Base-by-base conservation (phyloP, 2,888 invertebrate species). In the Melitaea athalia region DNA sequence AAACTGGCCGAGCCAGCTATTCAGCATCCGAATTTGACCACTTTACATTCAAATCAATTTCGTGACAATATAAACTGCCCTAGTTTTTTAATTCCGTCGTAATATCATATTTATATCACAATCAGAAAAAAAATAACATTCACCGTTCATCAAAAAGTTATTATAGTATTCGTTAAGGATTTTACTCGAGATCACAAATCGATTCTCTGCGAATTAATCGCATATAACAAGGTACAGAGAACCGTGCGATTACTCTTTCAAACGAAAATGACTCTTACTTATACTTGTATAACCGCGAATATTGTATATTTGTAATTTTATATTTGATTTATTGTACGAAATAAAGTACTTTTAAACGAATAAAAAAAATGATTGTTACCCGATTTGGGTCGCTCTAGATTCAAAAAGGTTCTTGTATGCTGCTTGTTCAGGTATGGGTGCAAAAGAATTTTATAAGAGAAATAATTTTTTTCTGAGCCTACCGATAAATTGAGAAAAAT, bases 181-280 rank as follows among this genome's bases (percentile, higher is more conserved):
- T 65, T 70, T 73, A 73, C 47, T 64, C 43, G 64, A 50, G 69
- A 67, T 70, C 65, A 69, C 50, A 72, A 71, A 74, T 74, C 69
- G 67, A 71, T 73, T 72, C 64, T 68, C 8, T 49, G 49, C 64
- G 64, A 68, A 64, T 67, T 67, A 72, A 68, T 73, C 62, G 67
- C 69, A 67, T 62, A 67, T 69, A 72, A 71, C 67, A 63, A 72
- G 67, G 55, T 66, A 65, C 61, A 31, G 60, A 64, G 55, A 31
- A n/a, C n/a, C 33, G 63, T 17, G 49, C 24, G 53, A 42, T 11
- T 24, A 15, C 38, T 43, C 1, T 38, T 10, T 31, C 14, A 63
- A 15, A 15, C 53, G 6, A 69, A 64, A 43, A 47, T 55, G 17
- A 38, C 7, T 47, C 64, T 68, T 68, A 15, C 10, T 3, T 1